Conservation (phyloP, 1,140 invertebrate genomes). For the Zaprionus inermis region DNA sequence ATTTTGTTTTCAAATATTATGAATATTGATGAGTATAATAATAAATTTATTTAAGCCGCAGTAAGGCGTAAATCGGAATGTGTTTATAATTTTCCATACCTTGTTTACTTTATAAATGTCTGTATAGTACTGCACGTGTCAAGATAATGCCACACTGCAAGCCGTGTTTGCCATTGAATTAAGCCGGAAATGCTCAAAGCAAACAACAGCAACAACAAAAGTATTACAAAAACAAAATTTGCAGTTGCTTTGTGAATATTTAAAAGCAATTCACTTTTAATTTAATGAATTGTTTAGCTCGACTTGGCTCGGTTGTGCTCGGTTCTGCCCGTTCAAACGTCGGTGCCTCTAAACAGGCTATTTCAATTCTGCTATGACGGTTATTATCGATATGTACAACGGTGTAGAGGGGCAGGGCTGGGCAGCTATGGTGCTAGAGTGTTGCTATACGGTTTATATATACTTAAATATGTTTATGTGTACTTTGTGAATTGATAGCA, state of each 20-base stretch:
- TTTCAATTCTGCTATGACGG: conserved; percentile 62
- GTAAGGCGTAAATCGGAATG: background rate
- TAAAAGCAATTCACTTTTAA: conserved; percentile 54
- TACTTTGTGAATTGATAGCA: conserved; percentile 13
- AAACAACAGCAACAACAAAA: conserved; percentile 30
- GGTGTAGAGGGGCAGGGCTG: background rate
- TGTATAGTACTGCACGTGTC: conserved; percentile 26
- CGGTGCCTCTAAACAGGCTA: conserved; percentile 63
- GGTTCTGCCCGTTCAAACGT: background rate
- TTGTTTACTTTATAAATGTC: background rate
- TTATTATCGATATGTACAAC: conserved; percentile 9
- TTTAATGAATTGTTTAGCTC: conserved; percentile 54
- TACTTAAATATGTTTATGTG: conserved; percentile 1
- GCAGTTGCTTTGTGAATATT: conserved; percentile 56
- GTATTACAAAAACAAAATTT: conserved; percentile 13
- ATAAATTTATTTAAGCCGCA: background rate
- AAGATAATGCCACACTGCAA: conserved; percentile 13
- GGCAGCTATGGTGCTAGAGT: too few species aligned
- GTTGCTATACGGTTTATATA: conserved; percentile 10
- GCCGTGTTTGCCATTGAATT: conserved; percentile 14
- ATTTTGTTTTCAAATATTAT: too few species aligned
- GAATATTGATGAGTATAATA: too few species aligned
- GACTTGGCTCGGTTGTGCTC: background rate
- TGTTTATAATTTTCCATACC: background rate
- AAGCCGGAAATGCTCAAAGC: conserved; percentile 57